These are phyloP conservation scores for Acrossocheilus fasciatus DNA, from an alignment of 2,797 vertebrate genomes.

Conservation along the genomic window DNA sequence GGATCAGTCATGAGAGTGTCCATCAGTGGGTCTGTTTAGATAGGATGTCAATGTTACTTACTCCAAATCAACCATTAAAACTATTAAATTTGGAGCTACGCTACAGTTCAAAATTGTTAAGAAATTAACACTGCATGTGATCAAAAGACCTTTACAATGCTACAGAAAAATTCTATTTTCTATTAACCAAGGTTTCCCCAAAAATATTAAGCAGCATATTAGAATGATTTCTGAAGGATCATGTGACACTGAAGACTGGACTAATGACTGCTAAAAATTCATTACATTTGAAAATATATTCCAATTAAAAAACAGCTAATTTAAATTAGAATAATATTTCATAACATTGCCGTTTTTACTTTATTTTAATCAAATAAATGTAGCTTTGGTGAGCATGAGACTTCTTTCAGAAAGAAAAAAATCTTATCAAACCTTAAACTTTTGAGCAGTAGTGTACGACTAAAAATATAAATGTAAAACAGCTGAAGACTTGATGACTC, in stretches of 20 bases:
- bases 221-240: background rate
- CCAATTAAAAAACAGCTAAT: no score
- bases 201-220: background rate
- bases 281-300: background rate
- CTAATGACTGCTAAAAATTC: background rate
- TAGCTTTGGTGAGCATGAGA: background rate
- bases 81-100: background rate
- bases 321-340: background rate
- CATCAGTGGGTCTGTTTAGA: conserved; percentile 91
- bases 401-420: background rate
- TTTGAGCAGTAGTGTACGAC: background rate
- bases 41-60: conserved; percentile 19
- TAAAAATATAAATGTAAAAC: background rate
- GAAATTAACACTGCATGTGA: background rate
- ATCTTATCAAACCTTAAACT: background rate
- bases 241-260: background rate
- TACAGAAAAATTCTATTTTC: background rate
- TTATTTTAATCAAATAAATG: conserved; percentile 1
- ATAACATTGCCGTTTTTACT: background rate
- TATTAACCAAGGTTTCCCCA: background rate
- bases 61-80: background rate
- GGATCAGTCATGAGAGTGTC: conserved; percentile 98
- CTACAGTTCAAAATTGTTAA: background rate
- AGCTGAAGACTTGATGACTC: conserved; percentile 9
- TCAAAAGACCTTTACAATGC: background rate